Evolutionary conservation across 2,888 invertebrate genomes (phyloP), one percentile per base, ranked within the genome.

Genomic region (Iselma pallidipennis): DNA sequence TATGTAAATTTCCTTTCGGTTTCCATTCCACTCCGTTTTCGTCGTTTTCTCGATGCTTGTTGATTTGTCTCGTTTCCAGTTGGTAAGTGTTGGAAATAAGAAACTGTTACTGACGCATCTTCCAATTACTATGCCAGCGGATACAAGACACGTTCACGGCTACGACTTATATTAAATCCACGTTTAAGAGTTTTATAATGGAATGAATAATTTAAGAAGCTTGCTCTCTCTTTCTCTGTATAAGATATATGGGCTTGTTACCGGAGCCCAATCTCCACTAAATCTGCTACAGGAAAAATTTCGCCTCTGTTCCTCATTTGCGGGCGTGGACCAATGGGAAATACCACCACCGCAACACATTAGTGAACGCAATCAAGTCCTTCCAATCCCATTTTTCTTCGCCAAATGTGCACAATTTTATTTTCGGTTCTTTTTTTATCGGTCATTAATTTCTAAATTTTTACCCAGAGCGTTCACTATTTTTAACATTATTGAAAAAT

Each of bases 181-280:
- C 65, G 76, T 75, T 77, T 78, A 78, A 77, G 76, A 77, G 78
- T 79, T 79, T 78, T 78, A 77, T 79, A 79, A 78, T 77, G 76
- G 78, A 76, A 78, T 76, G 77, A 78, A 79, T 79, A 78, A 79
- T 78, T 79, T 78, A 78, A 75, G 69, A 67, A 69, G 71, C 73
- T 74, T 66, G 70, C 69, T 67, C 66, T 62, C 21, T 45, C 21
- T 21, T 45, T 7, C 3, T 12, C 21, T 45, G 21, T 45, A 21
- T 45, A 45, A 73, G 72, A 76, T 74, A 74, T 75, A 74, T 73
- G 74, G 68, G 71, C 68, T 67, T 70, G 67, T 71, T 67, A 62
- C 61, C 49, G 28, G 50, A 37, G 45, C 21, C 45, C 45, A 45
- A 45, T 45, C 45, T 45, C 21, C 9, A 45, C 45, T 45, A 45